phyloP scores from a whole-genome alignment of 2,113 vertebrate genomes.

The Parotia lawesii region DNA sequence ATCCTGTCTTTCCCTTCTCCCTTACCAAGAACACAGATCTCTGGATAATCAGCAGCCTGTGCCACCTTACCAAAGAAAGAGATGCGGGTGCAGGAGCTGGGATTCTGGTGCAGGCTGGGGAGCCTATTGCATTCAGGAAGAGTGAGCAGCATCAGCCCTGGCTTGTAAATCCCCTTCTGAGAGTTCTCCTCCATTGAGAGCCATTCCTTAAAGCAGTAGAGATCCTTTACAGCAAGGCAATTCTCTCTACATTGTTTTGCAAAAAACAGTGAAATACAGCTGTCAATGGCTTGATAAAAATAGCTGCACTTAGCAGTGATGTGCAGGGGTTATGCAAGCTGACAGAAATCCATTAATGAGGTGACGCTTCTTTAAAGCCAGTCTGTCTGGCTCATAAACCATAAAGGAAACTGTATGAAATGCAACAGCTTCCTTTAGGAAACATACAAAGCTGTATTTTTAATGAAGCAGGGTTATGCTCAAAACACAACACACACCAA shows the following conservation, averaged over 20 bases:
- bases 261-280: conserved; percentile 58
- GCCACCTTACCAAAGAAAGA: conserved; percentile 84
- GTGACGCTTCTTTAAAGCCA: background rate
- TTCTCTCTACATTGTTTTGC: conserved; percentile 82
- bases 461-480: background rate
- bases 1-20: fast-evolving
- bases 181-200: conserved; percentile 76
- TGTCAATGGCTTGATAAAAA: conserved; percentile 24
- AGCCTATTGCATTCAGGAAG: conserved; percentile 84
- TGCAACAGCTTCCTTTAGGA: background rate
- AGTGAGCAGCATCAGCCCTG: conserved; percentile 66
- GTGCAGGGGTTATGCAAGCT: background rate
- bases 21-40: background rate
- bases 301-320: background rate
- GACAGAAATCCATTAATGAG: background rate
- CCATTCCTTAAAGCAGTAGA: conserved; percentile 95
- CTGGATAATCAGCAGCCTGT: fast-evolving
- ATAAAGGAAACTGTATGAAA: background rate
- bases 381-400: background rate
- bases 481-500: background rate
- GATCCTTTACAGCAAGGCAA: conserved; percentile 91
- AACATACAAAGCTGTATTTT: background rate
- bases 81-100: conserved; percentile 78
- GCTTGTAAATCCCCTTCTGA: conserved; percentile 71
- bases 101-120: conserved; percentile 81